These are phyloP conservation scores for Leptinotarsa peninsularis DNA, from an alignment of 2,888 invertebrate genomes.

Conservation along the genomic window DNA sequence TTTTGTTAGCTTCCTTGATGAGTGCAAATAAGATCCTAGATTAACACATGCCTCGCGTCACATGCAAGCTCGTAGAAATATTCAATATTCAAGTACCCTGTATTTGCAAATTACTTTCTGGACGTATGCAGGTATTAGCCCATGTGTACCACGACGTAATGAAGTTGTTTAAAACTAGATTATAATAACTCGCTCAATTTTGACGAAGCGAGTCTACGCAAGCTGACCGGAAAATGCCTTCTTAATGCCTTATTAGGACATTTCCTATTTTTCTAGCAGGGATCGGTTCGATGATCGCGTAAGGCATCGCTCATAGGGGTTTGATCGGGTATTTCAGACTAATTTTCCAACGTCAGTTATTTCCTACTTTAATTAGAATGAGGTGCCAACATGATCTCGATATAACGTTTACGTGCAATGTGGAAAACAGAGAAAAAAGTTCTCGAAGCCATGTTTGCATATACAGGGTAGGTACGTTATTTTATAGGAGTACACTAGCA, in stretches of 20 bases:
- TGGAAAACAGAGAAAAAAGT: too few relatives aligned
- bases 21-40: not conserved
- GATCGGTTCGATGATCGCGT: not conserved
- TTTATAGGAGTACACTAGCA: too few relatives aligned
- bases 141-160: not conserved
- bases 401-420: not conserved
- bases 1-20: not conserved
- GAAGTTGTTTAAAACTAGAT: slow-evolving; percentile 3
- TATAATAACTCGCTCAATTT: not conserved
- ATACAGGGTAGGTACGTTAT: too few relatives aligned
- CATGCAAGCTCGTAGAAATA: not conserved
- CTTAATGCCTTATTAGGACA: not conserved
- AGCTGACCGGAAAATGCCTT: not conserved
- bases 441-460: too few relatives aligned
- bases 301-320: not conserved
- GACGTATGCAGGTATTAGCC: not conserved
- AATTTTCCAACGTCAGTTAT: not conserved
- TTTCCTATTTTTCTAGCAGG: not conserved
- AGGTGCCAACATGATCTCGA: slow-evolving; percentile 3
- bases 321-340: not conserved
- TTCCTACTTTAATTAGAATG: not conserved
- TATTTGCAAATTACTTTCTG: not conserved
- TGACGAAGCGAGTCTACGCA: not conserved
- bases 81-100: slow-evolving; percentile 7
- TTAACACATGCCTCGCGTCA: not conserved